Evolutionary conservation across 2,888 invertebrate genomes (phyloP), one percentile per base, ranked within the genome.

Genomic region (Drosophila pseudotakahashii): DNA sequence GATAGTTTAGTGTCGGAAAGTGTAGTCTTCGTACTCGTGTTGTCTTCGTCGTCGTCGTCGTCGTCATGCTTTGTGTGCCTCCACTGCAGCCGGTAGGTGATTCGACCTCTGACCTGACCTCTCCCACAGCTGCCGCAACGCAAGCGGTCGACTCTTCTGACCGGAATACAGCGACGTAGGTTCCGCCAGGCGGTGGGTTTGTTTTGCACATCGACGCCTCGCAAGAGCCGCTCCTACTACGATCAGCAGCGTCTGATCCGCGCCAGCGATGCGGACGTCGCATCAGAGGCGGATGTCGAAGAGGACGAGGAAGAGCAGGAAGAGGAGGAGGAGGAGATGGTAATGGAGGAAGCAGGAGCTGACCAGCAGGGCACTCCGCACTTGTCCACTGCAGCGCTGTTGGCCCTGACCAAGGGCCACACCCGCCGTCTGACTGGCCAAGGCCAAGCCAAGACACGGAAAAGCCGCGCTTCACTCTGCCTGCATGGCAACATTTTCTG

Each of bases 151-250:
- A 74, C 59, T 57, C 51, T 74, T 5, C 45, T 76, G 42, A 51
- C 67, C 7, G 39, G 64, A 7, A 30, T 66, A 26, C 76, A 79
- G 13, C 66, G 62, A 7, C 62, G 59, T 23, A 64, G 53, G 10
- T 9, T 60, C 14, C 63, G 54, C 30, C 44, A 61, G 32, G 45
- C 54, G 16, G 54, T 57, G 6, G 60, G 48, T 13, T 63, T 55
- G 4, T 77, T 84, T 44, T 90, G 88, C 42, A 90, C 91, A 3
- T 92, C 91, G 23, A 92, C 92, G 13, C 92, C 91, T 11, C 90
- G 91, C 30, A 91, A 89, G 73, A 90, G 90, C 61, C 85, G 81
- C 75, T 63, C 78, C 26, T 81, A 89, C 69, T 89, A 77, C 37
- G 87, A 76, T 52, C 60, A 62, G 41, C 55, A 59, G 30, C 73